Evolutionary conservation across 2,888 invertebrate genomes (phyloP).

Genomic region (Pseudococcus longispinus): DNA sequence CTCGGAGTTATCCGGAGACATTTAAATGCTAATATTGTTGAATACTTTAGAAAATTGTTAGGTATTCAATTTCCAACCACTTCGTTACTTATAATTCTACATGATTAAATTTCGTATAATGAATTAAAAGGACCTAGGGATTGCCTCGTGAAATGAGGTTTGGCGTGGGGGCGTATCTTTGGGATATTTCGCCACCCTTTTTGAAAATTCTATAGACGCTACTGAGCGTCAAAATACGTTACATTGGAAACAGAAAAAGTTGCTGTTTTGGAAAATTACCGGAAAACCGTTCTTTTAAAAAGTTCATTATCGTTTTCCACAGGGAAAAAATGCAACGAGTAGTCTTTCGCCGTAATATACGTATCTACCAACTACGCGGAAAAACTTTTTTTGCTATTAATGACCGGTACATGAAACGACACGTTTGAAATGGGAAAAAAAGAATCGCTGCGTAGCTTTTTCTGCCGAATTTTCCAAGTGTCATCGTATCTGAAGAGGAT

Average conservation of each 20-base stretch:
- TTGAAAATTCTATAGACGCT: too few species aligned
- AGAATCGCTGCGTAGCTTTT: not conserved
- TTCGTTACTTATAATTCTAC: not conserved
- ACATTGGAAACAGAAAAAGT: not conserved
- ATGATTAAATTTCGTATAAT: not conserved
- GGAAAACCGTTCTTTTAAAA: not conserved
- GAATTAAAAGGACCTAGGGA: not conserved
- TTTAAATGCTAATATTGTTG: too few species aligned
- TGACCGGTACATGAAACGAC: not conserved
- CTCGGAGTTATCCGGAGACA: too few species aligned
- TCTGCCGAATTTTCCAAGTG: not conserved
- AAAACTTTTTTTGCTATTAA: not conserved
- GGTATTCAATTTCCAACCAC: not conserved
- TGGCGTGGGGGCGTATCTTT: too few species aligned
- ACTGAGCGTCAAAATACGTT: not conserved
- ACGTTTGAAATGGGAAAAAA: not conserved
- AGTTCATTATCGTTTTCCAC: constrained; percentile 3
- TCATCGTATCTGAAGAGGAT: not conserved
- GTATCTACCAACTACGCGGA: not conserved
- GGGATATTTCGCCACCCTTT: too few species aligned
- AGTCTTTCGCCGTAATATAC: not conserved
- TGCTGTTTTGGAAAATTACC: not conserved
- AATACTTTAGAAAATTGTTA: too few species aligned
- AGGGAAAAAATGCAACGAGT: not conserved
- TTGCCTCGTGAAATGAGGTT: not conserved